Conservation (phyloP, 2,888 invertebrate genomes). For the Alentia gelatinosa region DNA sequence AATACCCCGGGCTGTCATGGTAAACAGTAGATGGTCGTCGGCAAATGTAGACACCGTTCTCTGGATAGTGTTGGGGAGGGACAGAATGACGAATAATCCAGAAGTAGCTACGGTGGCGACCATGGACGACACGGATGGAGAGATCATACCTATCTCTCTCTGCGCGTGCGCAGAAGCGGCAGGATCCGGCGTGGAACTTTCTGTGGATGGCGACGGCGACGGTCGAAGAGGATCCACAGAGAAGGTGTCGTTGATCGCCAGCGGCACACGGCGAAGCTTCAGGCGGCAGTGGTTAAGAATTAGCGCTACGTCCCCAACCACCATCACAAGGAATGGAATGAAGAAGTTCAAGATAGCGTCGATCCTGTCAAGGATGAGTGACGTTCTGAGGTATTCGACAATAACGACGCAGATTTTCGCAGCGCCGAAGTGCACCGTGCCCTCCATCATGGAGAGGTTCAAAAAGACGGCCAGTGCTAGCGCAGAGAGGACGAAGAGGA, state of each 20-base stretch:
- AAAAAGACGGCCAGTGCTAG: slow-evolving; percentile 14
- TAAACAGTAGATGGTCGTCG: slow-evolving; percentile 26
- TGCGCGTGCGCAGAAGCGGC: neutral
- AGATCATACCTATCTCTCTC: neutral
- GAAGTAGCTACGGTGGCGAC: neutral
- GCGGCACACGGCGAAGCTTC: slow-evolving; percentile 9
- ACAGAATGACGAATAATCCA: neutral
- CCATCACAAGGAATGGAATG: slow-evolving; percentile 10
- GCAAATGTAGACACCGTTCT: slow-evolving; percentile 21
- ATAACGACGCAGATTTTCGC: slow-evolving; percentile 26
- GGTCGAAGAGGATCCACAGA: neutral
- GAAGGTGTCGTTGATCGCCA: neutral
- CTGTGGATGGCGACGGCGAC: neutral
- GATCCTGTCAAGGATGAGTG: slow-evolving; percentile 14
- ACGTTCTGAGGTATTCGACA: neutral
- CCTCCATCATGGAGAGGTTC: slow-evolving; percentile 39
- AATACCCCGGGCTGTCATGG: neutral
- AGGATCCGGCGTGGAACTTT: neutral
- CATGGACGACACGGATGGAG: slow-evolving; percentile 26
- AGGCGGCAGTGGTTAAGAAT: slow-evolving; percentile 39
- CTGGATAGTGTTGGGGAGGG: slow-evolving; percentile 13
- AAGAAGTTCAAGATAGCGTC: slow-evolving; percentile 39
- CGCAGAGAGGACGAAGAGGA: neutral
- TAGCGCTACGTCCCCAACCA: neutral
- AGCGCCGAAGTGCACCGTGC: neutral